phyloP scores from a whole-genome alignment of 2,888 invertebrate species.

The Synergus japonicus region DNA sequence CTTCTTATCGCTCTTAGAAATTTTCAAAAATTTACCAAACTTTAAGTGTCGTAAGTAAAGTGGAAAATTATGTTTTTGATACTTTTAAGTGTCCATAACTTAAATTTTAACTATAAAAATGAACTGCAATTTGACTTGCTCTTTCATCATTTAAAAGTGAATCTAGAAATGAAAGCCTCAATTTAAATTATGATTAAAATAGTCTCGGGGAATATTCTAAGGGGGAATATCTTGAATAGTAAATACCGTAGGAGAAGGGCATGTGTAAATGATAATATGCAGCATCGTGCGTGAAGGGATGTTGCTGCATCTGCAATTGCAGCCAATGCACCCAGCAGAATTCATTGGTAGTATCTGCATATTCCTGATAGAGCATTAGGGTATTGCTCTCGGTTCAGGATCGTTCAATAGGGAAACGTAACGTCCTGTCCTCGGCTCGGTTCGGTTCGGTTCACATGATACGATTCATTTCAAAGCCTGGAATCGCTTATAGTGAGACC shows the following conservation, averaged over 20 bases:
- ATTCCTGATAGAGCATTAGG: slow-evolving; percentile 48
- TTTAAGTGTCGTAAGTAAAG: too few species aligned
- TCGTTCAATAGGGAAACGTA: slow-evolving; percentile 37
- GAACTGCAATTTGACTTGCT: too few species aligned
- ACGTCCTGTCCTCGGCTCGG: slow-evolving; percentile 31
- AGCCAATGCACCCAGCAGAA: slow-evolving; percentile 36
- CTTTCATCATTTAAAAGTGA: too few species aligned
- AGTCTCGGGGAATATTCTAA: neutral
- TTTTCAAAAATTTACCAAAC: too few species aligned
- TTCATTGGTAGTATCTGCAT: slow-evolving; percentile 45
- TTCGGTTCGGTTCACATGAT: slow-evolving; percentile 33
- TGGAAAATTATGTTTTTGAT: too few species aligned
- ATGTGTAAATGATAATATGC: slow-evolving; percentile 38
- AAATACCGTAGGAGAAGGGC: neutral
- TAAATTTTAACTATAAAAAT: too few species aligned
- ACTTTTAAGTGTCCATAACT: too few species aligned
- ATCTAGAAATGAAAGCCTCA: too few species aligned
- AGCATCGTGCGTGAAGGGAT: slow-evolving; percentile 31
- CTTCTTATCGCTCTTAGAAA: neutral
- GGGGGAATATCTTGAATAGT: slow-evolving; percentile 25
- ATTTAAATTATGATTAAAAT: too few species aligned
- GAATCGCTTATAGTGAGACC: slow-evolving; percentile 38
- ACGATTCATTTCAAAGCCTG: slow-evolving; percentile 43
- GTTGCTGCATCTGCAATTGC: slow-evolving; percentile 30
- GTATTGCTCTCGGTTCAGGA: slow-evolving; percentile 41